phyloP scores from a whole-genome alignment of 2,113 vertebrate genomes.

The Strigops habroptila region DNA sequence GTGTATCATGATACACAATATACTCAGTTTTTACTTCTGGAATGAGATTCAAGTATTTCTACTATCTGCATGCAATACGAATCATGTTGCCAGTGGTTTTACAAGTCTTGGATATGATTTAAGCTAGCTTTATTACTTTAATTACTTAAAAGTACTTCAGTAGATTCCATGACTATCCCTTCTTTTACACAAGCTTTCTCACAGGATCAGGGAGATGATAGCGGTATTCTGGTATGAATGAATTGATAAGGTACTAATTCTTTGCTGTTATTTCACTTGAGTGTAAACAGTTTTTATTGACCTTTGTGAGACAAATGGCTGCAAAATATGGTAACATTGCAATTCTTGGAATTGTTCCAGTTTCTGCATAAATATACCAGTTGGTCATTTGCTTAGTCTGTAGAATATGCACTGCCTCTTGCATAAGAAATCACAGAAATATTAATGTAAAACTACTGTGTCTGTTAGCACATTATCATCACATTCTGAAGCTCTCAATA shows the following conservation, averaged over 20 bases:
- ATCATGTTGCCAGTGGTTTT: not conserved
- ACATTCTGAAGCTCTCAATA: slow-evolving; percentile 68
- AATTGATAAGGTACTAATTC: not conserved
- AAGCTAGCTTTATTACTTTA: not conserved
- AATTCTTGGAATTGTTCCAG: not conserved
- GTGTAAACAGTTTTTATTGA: not conserved
- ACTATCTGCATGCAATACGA: not conserved
- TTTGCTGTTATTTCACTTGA: not conserved
- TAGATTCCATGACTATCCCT: not conserved
- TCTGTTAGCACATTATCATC: slow-evolving; percentile 65
- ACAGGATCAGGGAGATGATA: not conserved
- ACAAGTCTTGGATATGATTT: not conserved
- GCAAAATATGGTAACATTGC: not conserved
- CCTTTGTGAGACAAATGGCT: not conserved
- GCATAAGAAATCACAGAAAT: slow-evolving; percentile 44
- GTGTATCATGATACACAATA: not conserved
- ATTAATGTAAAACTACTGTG: slow-evolving; percentile 28
- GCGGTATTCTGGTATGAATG: not conserved
- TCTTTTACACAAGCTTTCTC: not conserved
- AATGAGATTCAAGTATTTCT: not conserved
- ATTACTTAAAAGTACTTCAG: not conserved
- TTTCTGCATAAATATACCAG: not conserved
- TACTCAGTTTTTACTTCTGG: not conserved
- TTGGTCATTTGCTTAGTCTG: not conserved
- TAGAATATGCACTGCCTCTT: not conserved